Evolutionary conservation across 2,113 vertebrate species (phyloP).

Genomic region (Sinocyclocheilus rhinocerous): DNA sequence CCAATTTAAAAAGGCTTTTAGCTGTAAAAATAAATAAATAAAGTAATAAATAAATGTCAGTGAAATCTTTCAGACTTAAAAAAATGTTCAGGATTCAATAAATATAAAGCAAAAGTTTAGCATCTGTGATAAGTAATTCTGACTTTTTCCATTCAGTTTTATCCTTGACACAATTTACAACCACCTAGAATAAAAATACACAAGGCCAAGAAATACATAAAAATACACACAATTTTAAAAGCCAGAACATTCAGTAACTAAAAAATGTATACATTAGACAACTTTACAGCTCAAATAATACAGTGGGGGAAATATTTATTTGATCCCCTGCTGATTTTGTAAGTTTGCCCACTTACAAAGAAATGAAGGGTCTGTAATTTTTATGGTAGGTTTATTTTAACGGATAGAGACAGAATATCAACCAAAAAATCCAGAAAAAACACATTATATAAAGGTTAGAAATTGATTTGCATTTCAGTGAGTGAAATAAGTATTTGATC

Average conservation of each 20-base stretch:
- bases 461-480: too few relatives aligned
- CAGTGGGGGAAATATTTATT: too few relatives aligned
- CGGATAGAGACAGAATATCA: too few relatives aligned
- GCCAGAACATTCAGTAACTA: neutral
- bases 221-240: neutral
- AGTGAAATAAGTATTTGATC: too few relatives aligned
- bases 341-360: too few relatives aligned
- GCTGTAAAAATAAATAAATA: neutral
- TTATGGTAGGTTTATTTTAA: too few relatives aligned
- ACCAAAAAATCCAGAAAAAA: too few relatives aligned
- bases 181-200: neutral
- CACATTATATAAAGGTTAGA: too few relatives aligned
- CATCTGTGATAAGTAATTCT: neutral
- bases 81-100: neutral
- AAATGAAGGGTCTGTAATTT: too few relatives aligned
- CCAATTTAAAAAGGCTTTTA: neutral
- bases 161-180: neutral
- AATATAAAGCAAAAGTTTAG: neutral
- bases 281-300: neutral
- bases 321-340: too few relatives aligned
- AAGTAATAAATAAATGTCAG: neutral
- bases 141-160: neutral
- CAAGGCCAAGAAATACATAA: neutral
- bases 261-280: neutral
- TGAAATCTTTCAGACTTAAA: neutral